Evolutionary conservation across 2,888 invertebrate species (phyloP).

Genomic region (Dascillus cervinus): DNA sequence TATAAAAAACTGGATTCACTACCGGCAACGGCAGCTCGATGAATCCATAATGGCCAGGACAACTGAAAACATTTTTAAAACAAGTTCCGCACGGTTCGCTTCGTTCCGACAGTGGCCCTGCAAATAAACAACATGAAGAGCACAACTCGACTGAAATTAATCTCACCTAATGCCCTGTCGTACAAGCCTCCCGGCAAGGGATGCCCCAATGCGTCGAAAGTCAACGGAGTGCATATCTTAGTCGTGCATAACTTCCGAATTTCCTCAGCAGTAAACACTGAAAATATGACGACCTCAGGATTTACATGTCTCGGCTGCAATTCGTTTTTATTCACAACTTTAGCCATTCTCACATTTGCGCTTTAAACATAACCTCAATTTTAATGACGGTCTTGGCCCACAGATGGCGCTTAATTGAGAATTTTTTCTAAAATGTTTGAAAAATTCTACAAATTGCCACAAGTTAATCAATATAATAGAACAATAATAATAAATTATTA

Average conservation of each 20-base stretch:
- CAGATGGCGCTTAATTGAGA: too few species aligned
- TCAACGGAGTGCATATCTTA: constrained; percentile 68
- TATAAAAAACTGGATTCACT: constrained; percentile 84
- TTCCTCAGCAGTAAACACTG: constrained; percentile 62
- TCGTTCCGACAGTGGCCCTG: constrained; percentile 53
- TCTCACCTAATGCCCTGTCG: constrained; percentile 69
- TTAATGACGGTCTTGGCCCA: too few species aligned
- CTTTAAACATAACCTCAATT: too few species aligned
- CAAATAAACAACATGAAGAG: constrained; percentile 1
- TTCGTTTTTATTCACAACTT: not conserved
- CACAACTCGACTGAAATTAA: not conserved
- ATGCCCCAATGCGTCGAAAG: constrained; percentile 78
- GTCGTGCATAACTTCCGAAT: constrained; percentile 71
- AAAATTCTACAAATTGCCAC: too few species aligned
- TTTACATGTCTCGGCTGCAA: constrained; percentile 10
- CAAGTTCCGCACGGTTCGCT: constrained; percentile 77
- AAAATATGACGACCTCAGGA: constrained; percentile 18
- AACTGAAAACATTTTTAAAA: constrained; percentile 54
- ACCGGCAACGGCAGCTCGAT: constrained; percentile 84
- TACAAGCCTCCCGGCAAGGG: constrained; percentile 82
- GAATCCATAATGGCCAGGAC: constrained; percentile 93
- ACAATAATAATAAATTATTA: too few species aligned
- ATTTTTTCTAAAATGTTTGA: too few species aligned
- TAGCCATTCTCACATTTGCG: not conserved
- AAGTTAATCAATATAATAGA: too few species aligned